Evolutionary conservation across 2,888 invertebrate species (phyloP).

Genomic region (Zygothrica quintamaculata): DNA sequence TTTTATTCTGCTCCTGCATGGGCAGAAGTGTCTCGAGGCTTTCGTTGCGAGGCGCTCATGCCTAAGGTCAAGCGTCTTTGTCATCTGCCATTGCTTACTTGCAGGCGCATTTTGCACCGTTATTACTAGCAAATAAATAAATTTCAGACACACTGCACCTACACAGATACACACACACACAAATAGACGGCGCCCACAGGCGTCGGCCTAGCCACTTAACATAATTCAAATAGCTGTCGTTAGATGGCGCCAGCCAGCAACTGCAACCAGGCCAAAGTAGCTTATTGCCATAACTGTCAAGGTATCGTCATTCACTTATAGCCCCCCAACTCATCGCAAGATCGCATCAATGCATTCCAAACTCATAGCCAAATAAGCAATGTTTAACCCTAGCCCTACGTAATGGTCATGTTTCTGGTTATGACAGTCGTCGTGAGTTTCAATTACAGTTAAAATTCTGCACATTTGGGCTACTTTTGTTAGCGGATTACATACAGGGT

Average conservation of each 20-base stretch:
- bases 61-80: conserved; percentile 75
- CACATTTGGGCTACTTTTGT: not conserved
- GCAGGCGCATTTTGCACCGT: conserved; percentile 47
- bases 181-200: conserved; percentile 48
- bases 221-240: conserved; percentile 61
- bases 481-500: too few relatives aligned
- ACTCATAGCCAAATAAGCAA: conserved; percentile 33
- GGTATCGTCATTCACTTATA: too few relatives aligned
- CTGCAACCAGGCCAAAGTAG: conserved; percentile 31
- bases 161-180: not conserved
- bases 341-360: conserved; percentile 28
- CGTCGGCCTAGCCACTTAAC: conserved; percentile 65
- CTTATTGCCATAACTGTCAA: conserved; percentile 26
- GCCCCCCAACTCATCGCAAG: too few relatives aligned
- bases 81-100: conserved; percentile 61
- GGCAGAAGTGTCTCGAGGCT: conserved; percentile 57
- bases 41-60: conserved; percentile 39
- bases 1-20: conserved; percentile 17
- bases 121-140: conserved; percentile 62
- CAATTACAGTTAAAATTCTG: not conserved
- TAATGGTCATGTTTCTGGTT: conserved; percentile 32
- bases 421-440: conserved; percentile 21
- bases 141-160: conserved; percentile 34
- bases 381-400: conserved; percentile 6
- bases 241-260: conserved; percentile 52